Conservation (phyloP, 2,888 invertebrate genomes). For the Drosophila imparisetae region DNA sequence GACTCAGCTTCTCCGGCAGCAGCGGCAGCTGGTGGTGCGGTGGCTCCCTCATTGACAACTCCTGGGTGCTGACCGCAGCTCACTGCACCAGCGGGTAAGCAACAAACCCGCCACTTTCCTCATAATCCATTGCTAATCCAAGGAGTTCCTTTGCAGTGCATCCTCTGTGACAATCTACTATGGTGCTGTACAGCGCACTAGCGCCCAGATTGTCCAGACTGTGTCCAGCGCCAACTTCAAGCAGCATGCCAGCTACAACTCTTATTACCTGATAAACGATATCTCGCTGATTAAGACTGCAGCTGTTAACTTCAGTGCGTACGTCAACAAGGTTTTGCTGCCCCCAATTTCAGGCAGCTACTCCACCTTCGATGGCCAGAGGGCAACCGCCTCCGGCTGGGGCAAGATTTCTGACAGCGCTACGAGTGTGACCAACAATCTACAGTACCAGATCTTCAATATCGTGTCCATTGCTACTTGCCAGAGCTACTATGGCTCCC, state of each 20-base stretch:
- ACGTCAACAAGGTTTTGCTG: constrained; percentile 52
- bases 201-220: constrained; percentile 61
- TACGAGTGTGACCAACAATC: constrained; percentile 61
- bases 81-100: constrained; percentile 78
- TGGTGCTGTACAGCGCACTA: constrained; percentile 74
- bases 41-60: constrained; percentile 70
- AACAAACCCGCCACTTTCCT: neutral
- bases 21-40: constrained; percentile 75
- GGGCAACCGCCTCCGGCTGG: constrained; percentile 85
- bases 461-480: constrained; percentile 81
- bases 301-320: constrained; percentile 32
- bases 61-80: constrained; percentile 77
- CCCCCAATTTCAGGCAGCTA: constrained; percentile 60
- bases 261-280: constrained; percentile 66
- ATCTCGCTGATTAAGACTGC: constrained; percentile 76
- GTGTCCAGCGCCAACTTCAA: constrained; percentile 68
- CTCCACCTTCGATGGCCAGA: constrained; percentile 75
- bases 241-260: constrained; percentile 82
- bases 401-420: constrained; percentile 79
- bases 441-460: constrained; percentile 77
- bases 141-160: constrained; percentile 54
- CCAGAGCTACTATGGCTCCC: constrained; percentile 52
- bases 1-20: constrained; percentile 62
- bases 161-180: constrained; percentile 60
- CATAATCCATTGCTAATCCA: neutral